A percentile compares a stretch with the other conserved stretches of the same genome.
Conservation (phyloP, 2,888 invertebrate genomes). For the Xestia rhomboidea region DNA sequence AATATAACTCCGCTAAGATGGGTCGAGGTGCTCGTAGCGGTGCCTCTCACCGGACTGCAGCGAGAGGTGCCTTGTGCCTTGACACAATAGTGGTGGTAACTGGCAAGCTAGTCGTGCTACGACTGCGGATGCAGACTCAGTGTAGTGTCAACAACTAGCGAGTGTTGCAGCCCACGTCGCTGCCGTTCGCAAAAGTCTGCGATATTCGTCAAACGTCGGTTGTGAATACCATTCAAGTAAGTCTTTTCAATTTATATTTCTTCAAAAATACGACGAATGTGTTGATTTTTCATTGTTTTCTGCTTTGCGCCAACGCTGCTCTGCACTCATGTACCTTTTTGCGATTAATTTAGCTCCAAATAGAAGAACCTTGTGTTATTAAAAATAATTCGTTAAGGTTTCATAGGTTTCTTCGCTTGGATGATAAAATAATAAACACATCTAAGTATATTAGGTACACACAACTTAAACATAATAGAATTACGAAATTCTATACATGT, state of each 20-base stretch:
- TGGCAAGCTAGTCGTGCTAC: constrained; percentile 30
- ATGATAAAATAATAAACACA: constrained; percentile 2
- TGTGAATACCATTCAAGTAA: constrained; percentile 39
- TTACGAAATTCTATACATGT: neutral
- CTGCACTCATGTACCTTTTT: constrained; percentile 10
- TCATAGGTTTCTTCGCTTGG: neutral
- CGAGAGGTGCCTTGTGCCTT: constrained; percentile 63
- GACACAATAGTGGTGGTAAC: constrained; percentile 58
- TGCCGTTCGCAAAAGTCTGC: constrained; percentile 13
- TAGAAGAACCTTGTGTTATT: neutral
- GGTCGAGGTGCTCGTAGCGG: constrained; percentile 5
- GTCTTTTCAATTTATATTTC: constrained; percentile 22
- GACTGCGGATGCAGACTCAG: constrained; percentile 54
- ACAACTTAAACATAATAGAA: neutral
- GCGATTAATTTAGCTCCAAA: constrained; percentile 5
- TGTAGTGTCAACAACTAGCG: constrained; percentile 53
- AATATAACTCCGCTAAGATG: constrained; percentile 18
- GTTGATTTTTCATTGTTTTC: constrained; percentile 17
- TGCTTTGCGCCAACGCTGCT: constrained; percentile 36
- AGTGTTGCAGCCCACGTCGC: constrained; percentile 41
- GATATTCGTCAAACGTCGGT: constrained; percentile 32
- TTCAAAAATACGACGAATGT: neutral
- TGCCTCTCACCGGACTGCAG: constrained; percentile 44
- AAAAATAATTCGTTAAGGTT: neutral
- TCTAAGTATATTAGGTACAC: neutral